Conservation (phyloP, 2,113 vertebrate genomes). For the Rhea pennata region DNA sequence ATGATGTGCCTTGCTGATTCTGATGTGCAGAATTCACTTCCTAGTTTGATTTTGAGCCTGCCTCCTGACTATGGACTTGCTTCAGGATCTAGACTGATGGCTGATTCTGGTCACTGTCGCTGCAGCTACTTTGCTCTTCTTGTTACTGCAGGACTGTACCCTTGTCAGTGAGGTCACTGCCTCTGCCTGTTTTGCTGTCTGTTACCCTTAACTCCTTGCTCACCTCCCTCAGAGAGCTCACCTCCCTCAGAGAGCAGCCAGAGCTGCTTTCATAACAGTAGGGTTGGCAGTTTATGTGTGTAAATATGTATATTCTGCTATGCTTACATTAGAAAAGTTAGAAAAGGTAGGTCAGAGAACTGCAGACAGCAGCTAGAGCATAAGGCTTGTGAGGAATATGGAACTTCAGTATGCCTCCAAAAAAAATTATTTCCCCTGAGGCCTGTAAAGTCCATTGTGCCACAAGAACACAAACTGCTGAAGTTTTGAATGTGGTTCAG, state of each 20-base stretch:
- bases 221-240: neutral
- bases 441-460: neutral
- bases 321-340: neutral
- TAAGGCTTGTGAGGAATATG: neutral
- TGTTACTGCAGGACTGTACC: neutral
- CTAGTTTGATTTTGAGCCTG: neutral
- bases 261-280: neutral
- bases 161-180: neutral
- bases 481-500: neutral
- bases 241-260: neutral
- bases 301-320: neutral
- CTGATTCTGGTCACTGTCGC: neutral
- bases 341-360: neutral
- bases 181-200: neutral
- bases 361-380: neutral
- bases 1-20: neutral
- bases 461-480: neutral
- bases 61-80: neutral
- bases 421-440: neutral
- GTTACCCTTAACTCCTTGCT: neutral
- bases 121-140: neutral
- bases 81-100: neutral
- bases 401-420: neutral
- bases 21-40: neutral
- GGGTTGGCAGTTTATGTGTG: neutral